Evolutionary conservation across 2,888 invertebrate genomes (phyloP).

Genomic region (Troides helena): DNA sequence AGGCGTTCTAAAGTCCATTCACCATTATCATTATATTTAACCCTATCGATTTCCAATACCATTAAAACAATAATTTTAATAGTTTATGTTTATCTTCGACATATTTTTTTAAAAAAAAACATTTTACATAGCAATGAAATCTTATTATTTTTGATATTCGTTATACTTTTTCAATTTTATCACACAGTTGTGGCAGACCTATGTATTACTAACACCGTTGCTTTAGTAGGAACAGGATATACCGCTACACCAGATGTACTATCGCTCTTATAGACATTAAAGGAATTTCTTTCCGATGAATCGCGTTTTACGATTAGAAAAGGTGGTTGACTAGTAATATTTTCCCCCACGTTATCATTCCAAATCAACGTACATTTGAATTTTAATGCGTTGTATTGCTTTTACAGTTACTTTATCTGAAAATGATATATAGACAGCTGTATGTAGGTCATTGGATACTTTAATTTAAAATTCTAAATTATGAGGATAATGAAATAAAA

Average conservation of each 20-base stretch:
- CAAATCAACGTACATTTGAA: not conserved
- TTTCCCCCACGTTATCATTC: not conserved
- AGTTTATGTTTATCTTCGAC: not conserved
- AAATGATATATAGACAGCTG: not conserved
- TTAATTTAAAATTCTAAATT: not conserved
- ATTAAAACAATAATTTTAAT: not conserved
- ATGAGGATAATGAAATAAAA: not conserved
- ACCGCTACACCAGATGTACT: slow-evolving; percentile 59
- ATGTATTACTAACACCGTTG: slow-evolving; percentile 60
- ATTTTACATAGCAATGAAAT: not conserved
- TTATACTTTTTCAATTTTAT: not conserved
- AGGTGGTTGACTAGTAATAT: not conserved
- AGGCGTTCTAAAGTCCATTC: too few species aligned
- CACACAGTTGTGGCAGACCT: slow-evolving; percentile 36
- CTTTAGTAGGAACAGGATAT: slow-evolving; percentile 60
- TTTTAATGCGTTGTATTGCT: not conserved
- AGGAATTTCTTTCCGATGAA: slow-evolving; percentile 30
- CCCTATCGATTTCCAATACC: not conserved
- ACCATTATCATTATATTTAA: too few species aligned
- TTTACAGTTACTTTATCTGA: not conserved
- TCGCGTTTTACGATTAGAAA: slow-evolving; percentile 8
- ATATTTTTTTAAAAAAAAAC: not conserved
- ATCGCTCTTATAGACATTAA: slow-evolving; percentile 36
- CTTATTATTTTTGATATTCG: not conserved
- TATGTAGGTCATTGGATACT: not conserved